phyloP scores from a whole-genome alignment of 2,797 vertebrate genomes.

The Melanotaenia nigrans region DNA sequence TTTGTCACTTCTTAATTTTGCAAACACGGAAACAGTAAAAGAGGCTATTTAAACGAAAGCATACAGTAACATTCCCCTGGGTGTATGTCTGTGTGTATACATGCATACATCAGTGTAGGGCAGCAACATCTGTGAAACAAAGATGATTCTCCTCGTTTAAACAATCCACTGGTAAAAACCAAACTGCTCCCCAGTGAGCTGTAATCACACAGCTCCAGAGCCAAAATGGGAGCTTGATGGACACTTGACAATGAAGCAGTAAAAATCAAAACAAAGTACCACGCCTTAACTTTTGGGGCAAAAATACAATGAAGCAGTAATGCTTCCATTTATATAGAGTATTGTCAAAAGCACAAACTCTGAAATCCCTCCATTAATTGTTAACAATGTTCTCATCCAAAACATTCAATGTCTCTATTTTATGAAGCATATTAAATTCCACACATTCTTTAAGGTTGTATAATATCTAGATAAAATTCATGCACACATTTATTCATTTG shows the following conservation, averaged over 20 bases:
- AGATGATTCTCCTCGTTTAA: slow-evolving; percentile 75
- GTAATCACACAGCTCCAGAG: slow-evolving; percentile 45
- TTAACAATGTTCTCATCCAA: not conserved
- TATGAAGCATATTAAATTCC: not conserved
- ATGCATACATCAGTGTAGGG: slow-evolving; percentile 55
- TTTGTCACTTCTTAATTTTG: slow-evolving; percentile 41
- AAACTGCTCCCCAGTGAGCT: slow-evolving; percentile 68
- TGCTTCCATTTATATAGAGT: not conserved
- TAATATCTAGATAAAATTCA: not conserved
- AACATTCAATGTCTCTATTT: not conserved
- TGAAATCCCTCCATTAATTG: not conserved
- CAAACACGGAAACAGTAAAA: slow-evolving; percentile 40
- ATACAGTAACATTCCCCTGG: slow-evolving; percentile 29
- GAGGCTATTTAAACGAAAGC: slow-evolving; percentile 43
- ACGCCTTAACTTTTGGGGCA: slow-evolving; percentile 18
- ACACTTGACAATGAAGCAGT: slow-evolving; percentile 36
- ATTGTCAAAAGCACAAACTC: not conserved
- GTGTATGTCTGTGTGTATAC: slow-evolving; percentile 26
- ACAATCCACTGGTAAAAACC: slow-evolving; percentile 70
- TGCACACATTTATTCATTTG: not conserved
- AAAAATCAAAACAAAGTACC: slow-evolving; percentile 36
- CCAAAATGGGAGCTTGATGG: slow-evolving; percentile 41
- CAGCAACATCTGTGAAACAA: slow-evolving; percentile 69
- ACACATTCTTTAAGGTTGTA: not conserved
- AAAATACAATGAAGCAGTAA: slow-evolving; percentile 8